Base-by-base conservation (phyloP, 2,888 invertebrate species). In the Pammene fasciana region DNA sequence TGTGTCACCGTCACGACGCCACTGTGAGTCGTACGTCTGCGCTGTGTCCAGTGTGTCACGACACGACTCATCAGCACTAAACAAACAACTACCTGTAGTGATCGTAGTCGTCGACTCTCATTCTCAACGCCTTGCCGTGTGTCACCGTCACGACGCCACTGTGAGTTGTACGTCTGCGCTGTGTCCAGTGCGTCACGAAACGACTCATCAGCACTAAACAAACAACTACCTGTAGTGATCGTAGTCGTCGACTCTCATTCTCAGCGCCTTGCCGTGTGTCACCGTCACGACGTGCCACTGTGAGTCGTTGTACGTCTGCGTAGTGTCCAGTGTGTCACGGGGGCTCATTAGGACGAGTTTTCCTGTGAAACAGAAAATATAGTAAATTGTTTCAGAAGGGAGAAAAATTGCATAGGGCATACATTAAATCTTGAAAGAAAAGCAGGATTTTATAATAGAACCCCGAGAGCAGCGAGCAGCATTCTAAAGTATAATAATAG, bases 251-350 rank as follows among this genome's bases (percentile, higher is more conserved):
- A 98, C 95, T 68, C 97, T 96, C 10, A 99, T 92, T 62, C 95
- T 89, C 38, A 99, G 89, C 26, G 94, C 93, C 41, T 92, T 90
- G 41, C 95, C 95, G 80, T 97, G 97, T 2, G 95, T 95, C 6
- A 97, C 96, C 0, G 97, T 96, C 7, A 99, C 96, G 14, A 97
- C 98, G 89, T 99, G 99, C 98, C 99, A 99, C 79, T 96, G 95
- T 18, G 96, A 97, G 88, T 99, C 99, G 83, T 97, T 96, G 86
- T 97, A 97, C 13, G 87, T 92, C 70, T 84, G 88, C 59, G 94
- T 85, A 1, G 95, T 94, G 45, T 93, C 91, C 10, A 97, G 81
- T 72, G 94, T 94, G 67, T 94, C 94, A 13, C 95, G 94, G 78
- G 96, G 95, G 76, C 96, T 96, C 76, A 95, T 95, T 54, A 96